Conservation (phyloP, 2,888 invertebrate species). For the Drosophila bunnanda region DNA sequence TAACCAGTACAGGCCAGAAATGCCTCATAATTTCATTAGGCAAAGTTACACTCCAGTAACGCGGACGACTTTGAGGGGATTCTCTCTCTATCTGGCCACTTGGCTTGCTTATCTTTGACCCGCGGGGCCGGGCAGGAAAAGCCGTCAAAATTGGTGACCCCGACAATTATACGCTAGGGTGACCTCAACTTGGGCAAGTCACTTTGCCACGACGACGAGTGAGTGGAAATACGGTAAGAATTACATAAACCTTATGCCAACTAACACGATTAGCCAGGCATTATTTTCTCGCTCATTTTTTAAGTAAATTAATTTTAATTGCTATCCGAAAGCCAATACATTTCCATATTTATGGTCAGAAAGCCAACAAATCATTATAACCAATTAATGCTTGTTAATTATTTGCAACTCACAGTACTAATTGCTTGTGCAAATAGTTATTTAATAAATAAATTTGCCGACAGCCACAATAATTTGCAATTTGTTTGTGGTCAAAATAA, state of each 20-base stretch:
- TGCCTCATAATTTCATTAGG: slow-evolving; percentile 52
- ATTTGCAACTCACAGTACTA: not conserved
- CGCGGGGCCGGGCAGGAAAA: slow-evolving; percentile 15
- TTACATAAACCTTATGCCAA: slow-evolving; percentile 14
- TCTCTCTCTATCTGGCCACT: slow-evolving; percentile 29
- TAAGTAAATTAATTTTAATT: not conserved
- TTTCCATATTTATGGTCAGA: not conserved
- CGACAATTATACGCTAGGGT: slow-evolving; percentile 59
- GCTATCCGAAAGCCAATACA: not conserved
- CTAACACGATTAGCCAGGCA: slow-evolving; percentile 31
- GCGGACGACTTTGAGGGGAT: slow-evolving; percentile 10
- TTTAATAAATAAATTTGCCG: not conserved
- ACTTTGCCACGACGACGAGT: slow-evolving; percentile 32
- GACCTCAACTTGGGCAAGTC: slow-evolving; percentile 39
- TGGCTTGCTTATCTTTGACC: slow-evolving; percentile 41
- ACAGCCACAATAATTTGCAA: not conserved
- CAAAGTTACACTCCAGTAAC: slow-evolving; percentile 42
- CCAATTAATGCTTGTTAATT: not conserved
- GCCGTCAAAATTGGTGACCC: slow-evolving; percentile 45
- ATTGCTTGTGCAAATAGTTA: not conserved
- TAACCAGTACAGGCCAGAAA: slow-evolving; percentile 19
- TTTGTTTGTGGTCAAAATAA: not conserved
- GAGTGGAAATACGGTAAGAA: slow-evolving; percentile 4
- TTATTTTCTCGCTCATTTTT: not conserved
- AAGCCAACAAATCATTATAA: not conserved